Evolutionary conservation across 2,797 vertebrate species (phyloP).

Genomic region (Anisognathus igniventris): DNA sequence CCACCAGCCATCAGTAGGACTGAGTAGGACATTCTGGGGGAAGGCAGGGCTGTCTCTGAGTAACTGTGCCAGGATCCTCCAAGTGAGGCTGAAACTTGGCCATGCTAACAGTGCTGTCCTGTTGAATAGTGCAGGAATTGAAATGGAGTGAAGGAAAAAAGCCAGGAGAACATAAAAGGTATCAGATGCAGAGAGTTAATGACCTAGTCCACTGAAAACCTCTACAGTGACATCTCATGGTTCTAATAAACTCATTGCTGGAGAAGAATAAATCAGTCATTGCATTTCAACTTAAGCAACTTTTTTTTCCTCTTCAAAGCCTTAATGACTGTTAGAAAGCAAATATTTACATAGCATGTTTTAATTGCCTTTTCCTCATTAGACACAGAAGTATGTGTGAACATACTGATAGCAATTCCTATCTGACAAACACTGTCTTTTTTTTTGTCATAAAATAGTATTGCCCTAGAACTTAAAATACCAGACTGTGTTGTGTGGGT

Average conservation of each 20-base stretch:
- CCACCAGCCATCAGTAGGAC: background rate
- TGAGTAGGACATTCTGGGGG: background rate
- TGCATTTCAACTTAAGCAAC: background rate
- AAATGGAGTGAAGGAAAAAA: background rate
- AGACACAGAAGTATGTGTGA: background rate
- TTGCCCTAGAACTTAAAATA: background rate
- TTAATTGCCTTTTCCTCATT: background rate
- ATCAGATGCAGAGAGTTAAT: constrained; percentile 76
- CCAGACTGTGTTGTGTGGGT: background rate
- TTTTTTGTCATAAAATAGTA: background rate
- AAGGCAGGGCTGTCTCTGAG: background rate
- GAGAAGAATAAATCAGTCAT: constrained; percentile 23
- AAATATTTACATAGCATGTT: background rate
- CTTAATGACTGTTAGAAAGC: background rate
- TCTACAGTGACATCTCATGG: constrained; percentile 31
- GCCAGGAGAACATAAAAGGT: background rate
- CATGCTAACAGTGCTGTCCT: background rate
- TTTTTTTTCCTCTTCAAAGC: background rate
- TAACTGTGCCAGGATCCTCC: background rate
- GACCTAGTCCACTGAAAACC: constrained; percentile 31
- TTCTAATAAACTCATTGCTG: constrained; percentile 30
- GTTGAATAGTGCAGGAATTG: background rate
- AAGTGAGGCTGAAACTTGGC: background rate
- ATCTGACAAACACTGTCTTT: background rate
- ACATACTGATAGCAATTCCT: background rate